Evolutionary conservation across 2,888 invertebrate genomes (phyloP).

Genomic region (Polyommatus iphigenia): DNA sequence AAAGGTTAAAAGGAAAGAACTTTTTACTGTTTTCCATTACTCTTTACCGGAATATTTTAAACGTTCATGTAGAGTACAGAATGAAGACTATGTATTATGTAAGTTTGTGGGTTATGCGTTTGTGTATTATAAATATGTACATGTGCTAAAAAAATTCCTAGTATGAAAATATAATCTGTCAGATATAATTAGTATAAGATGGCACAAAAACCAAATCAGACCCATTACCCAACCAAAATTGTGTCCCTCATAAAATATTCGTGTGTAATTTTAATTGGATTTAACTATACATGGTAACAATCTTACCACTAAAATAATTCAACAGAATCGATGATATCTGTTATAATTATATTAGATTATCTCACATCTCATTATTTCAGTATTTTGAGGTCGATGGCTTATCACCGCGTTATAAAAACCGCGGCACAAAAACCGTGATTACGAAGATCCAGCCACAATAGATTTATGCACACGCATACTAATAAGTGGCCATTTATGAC

Average conservation of each 20-base stretch:
- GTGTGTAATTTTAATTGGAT: conserved; percentile 7
- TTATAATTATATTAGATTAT: conserved; percentile 24
- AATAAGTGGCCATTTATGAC: conserved; percentile 22
- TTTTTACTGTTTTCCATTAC: not conserved
- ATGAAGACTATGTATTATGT: not conserved
- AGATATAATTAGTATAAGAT: not conserved
- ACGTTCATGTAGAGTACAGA: not conserved
- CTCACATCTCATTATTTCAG: conserved; percentile 22
- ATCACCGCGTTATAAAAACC: conserved; percentile 21
- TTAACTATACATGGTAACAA: not conserved
- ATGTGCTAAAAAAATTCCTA: not conserved
- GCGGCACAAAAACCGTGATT: conserved; percentile 8
- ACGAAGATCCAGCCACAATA: conserved; percentile 24
- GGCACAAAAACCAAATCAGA: not conserved
- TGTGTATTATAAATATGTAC: not conserved
- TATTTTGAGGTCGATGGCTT: conserved; percentile 7
- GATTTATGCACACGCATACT: conserved; percentile 28
- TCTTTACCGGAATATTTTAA: not conserved
- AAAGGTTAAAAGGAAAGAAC: not conserved
- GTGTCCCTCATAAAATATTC: not conserved
- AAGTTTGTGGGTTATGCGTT: not conserved
- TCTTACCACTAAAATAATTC: conserved; percentile 4
- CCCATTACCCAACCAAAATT: not conserved
- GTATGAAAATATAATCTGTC: not conserved
- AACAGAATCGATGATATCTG: conserved; percentile 26